phyloP scores from a whole-genome alignment of 1,140 invertebrate genomes.

The Brachionus rubens region DNA sequence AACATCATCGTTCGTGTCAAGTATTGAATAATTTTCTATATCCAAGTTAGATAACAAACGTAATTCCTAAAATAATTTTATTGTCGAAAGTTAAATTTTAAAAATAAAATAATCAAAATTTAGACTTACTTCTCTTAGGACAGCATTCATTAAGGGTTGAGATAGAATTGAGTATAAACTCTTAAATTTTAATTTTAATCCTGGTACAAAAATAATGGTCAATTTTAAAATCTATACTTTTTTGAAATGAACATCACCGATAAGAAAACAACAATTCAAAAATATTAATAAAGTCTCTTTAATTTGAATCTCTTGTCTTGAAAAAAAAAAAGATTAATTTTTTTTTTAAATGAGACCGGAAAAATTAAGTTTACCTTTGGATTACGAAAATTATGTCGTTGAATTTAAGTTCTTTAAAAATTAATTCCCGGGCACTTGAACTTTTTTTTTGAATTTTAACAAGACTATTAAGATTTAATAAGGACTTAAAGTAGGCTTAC shows the following conservation, averaged over 20 bases:
- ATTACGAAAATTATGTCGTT: constrained; percentile 26
- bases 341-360: background rate
- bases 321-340: background rate
- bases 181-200: constrained; percentile 3
- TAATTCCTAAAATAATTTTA: constrained; percentile 23
- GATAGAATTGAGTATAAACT: constrained; percentile 20
- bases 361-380: constrained; percentile 17
- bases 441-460: no score
- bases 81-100: background rate
- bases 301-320: constrained; percentile 18
- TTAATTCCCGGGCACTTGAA: background rate
- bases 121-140: constrained; percentile 46
- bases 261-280: constrained; percentile 31
- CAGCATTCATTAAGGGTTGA: constrained; percentile 7
- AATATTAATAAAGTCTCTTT: constrained; percentile 29
- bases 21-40: background rate
- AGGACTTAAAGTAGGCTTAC: no score
- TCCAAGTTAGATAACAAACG: background rate
- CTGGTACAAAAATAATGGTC: background rate
- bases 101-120: background rate
- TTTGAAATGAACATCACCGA: background rate
- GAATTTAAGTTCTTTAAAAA: constrained; percentile 26
- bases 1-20: no score
- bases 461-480: no score
- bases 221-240: constrained; percentile 31